Conservation (phyloP, 1,140 invertebrate species). For the Thrips palmi region DNA sequence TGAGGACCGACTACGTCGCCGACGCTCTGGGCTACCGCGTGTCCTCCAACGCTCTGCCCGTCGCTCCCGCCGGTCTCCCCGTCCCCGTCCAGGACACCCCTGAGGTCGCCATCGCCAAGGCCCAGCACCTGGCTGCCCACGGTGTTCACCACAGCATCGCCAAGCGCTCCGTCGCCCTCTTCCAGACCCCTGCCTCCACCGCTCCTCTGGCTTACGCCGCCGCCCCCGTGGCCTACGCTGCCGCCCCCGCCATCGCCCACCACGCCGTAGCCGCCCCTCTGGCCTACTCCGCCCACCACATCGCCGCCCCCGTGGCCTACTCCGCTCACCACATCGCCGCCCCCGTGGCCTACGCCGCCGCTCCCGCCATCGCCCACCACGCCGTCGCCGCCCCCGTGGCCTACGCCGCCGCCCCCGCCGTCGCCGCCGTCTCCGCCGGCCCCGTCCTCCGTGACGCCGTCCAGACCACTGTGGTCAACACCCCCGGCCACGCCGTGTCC, state of each 20-base stretch:
- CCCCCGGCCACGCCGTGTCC: conserved; percentile 19
- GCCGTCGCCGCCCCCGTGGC: conserved; percentile 17
- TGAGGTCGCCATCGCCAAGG: conserved; percentile 16
- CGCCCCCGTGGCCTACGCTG: conserved; percentile 18
- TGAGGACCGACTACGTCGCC: conserved; percentile 30
- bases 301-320: conserved; percentile 16
- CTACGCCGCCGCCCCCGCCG: conserved; percentile 8
- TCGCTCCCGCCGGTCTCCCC: conserved; percentile 22
- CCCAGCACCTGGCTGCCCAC: conserved; percentile 14
- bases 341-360: conserved; percentile 16
- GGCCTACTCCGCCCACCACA: conserved; percentile 17
- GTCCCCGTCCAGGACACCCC: conserved; percentile 16
- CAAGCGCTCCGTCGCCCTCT: conserved; percentile 10
- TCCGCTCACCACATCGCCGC: conserved; percentile 16
- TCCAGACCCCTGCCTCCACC: conserved; percentile 14
- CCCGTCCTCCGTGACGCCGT: conserved; percentile 1
- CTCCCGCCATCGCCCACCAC: conserved; percentile 1
- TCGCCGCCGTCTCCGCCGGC: conserved; percentile 15
- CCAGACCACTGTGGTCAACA: conserved; percentile 20
- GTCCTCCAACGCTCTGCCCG: conserved; percentile 27
- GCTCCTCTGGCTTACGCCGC: conserved; percentile 12
- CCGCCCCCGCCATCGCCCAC: conserved; percentile 14
- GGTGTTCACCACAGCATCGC: conserved; percentile 8
- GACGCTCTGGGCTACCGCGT: conserved; percentile 31
- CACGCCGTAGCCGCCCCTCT: conserved; percentile 4